A percentile compares a stretch with the other conserved stretches of the same genome.
Conservation (phyloP, 1,140 invertebrate genomes). For the Brachionus koreanus region DNA sequence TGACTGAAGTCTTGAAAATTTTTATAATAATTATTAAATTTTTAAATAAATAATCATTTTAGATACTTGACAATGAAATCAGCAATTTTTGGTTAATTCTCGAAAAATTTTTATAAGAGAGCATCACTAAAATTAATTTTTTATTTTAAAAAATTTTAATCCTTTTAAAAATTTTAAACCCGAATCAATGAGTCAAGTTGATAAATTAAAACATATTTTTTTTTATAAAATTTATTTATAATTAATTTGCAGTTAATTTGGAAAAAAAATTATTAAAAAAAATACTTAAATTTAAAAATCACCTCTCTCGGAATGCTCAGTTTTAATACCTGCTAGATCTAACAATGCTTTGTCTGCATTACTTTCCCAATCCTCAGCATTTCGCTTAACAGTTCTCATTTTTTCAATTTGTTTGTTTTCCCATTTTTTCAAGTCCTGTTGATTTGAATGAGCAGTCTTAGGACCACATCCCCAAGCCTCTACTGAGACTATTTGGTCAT, state of each 20-base stretch:
- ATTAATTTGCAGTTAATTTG: neutral
- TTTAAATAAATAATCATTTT: neutral
- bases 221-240: neutral
- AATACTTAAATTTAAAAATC: slow-evolving; percentile 1
- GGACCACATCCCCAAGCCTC: slow-evolving; percentile 39
- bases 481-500: slow-evolving; percentile 20
- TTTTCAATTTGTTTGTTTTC: slow-evolving; percentile 40
- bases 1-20: neutral
- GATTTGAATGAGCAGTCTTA: neutral
- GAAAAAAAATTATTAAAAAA: neutral
- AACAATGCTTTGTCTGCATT: slow-evolving; percentile 37
- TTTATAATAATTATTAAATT: neutral
- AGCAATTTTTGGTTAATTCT: neutral
- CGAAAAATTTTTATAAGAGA: neutral
- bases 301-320: slow-evolving; percentile 42
- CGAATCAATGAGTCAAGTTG: slow-evolving; percentile 20
- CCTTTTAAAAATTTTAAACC: neutral
- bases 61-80: neutral
- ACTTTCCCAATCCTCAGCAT: slow-evolving; percentile 20
- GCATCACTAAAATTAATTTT: neutral
- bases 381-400: slow-evolving; percentile 24
- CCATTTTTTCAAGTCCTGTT: slow-evolving; percentile 39
- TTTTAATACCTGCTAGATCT: slow-evolving; percentile 41
- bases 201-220: neutral
- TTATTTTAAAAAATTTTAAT: neutral